Base-by-base conservation (phyloP, 2,888 invertebrate species). In the Luperina nickerlii region DNA sequence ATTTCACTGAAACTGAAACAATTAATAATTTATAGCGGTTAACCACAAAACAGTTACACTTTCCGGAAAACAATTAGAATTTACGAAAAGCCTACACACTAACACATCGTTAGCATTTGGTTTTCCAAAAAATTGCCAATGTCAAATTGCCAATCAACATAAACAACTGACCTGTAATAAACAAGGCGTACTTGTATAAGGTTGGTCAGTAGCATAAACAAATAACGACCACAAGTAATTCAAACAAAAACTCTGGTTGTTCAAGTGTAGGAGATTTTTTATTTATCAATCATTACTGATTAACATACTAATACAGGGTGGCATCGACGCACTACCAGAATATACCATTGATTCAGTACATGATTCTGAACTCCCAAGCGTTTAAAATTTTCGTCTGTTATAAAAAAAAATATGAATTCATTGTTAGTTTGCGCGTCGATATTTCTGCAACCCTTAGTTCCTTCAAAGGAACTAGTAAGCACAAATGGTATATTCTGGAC, bases 21-120 rank as follows among this genome's bases (percentile, higher is more conserved):
- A 0, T 0, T 0, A 51, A 38, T 3, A 32, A 4, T 7, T 3
- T 65, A 48, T n/a, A 54, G 5, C 2, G 8, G 32, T 0, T n/a
- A 27, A 80, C n/a, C 5, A 24, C 5, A 57, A 70, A 3, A 27
- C 20, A 27, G 7, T 63, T 54, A n/a, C 13, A 32, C n/a, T 18
- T 54, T 54, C 20, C 54, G 15, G 18, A 51, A 51, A 48, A 48
- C 48, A 48, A 15, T 5, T 48, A 48, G 15, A 48, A 48, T 48
- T 48, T 15, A 5, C 15, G 15, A 1, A 15, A 48, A 18, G 18
- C 51, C 18, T 18, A 38, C 38, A 38, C 38, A 38, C 38, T 38
- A 38, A 60, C 6, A 42, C 27, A 66, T 66, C 48, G 18, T 51
- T 71, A 79, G 3, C 15, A 48, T 27, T 57, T 18, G 3, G 13